These are phyloP conservation scores for Micoletzkya japonica DNA, from an alignment of 2,888 invertebrate genomes.

Conservation along the genomic window DNA sequence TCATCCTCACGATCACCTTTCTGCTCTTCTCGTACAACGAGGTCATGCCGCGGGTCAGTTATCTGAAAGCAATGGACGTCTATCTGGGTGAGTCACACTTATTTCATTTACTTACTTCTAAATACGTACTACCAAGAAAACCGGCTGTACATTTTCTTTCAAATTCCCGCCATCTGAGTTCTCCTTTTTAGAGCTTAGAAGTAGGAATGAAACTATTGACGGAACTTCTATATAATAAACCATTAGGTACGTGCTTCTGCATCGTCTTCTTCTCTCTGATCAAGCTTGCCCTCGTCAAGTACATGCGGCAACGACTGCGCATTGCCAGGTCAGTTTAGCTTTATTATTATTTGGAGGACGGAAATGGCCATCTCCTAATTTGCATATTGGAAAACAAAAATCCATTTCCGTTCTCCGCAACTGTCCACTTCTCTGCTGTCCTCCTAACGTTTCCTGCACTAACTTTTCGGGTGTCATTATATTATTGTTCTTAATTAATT, in stretches of 20 bases:
- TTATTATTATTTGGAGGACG: neutral
- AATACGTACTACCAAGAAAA: neutral
- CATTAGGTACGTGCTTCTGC: slow-evolving; percentile 54
- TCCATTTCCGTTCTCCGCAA: no score
- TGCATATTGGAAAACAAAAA: no score
- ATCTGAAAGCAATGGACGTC: slow-evolving; percentile 56
- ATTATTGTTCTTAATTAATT: neutral
- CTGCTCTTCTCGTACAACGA: slow-evolving; percentile 58
- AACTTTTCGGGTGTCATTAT: neutral
- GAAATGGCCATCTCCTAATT: neutral
- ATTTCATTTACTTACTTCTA: slow-evolving; percentile 14
- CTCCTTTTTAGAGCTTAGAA: neutral
- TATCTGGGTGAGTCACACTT: slow-evolving; percentile 41
- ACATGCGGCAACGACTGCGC: slow-evolving; percentile 51
- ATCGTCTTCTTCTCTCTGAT: slow-evolving; percentile 62
- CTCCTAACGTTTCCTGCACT: no score
- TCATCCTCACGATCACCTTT: slow-evolving; percentile 61
- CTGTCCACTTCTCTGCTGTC: no score
- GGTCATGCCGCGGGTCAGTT: slow-evolving; percentile 30
- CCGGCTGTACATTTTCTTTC: neutral
- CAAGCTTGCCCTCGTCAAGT: slow-evolving; percentile 60
- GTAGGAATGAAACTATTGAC: neutral
- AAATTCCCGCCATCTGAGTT: neutral
- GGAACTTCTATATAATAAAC: neutral
- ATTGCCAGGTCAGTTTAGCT: slow-evolving; percentile 27